These are phyloP conservation scores for Marisa cornuarietis DNA, from an alignment of 1,140 invertebrate species.

Conservation along the genomic window DNA sequence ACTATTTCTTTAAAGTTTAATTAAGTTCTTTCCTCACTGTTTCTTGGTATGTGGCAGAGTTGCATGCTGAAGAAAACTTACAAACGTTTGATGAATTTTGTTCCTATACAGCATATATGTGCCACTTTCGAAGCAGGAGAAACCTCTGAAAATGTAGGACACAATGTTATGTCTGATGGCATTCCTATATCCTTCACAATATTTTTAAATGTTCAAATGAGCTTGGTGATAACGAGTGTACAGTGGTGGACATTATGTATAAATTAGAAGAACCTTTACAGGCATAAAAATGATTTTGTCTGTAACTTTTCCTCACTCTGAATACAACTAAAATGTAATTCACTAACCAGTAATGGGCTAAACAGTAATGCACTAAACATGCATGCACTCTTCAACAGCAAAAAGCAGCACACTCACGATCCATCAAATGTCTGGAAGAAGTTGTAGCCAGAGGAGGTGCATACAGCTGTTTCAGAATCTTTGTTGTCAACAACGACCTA, in stretches of 20 bases:
- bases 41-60: no score
- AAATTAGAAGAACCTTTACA: no score
- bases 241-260: no score
- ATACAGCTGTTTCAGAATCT: not conserved
- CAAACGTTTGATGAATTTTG: not conserved
- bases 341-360: not conserved
- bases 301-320: no score
- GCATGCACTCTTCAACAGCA: not conserved
- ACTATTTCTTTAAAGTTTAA: no score
- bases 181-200: no score
- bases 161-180: not conserved
- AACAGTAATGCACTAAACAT: not conserved
- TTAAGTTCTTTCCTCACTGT: no score
- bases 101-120: not conserved
- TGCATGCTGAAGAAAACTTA: not conserved
- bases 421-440: conserved; percentile 4
- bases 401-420: conserved; percentile 7
- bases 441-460: not conserved
- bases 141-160: not conserved
- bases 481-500: conserved; percentile 13
- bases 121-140: not conserved
- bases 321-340: not conserved
- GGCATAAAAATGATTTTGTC: no score
- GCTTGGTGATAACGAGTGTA: no score
- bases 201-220: no score